A percentile compares a stretch with the other conserved stretches of the same genome.
phyloP scores from a whole-genome alignment of 2,888 invertebrate species.

The Eupithecia tripunctaria region DNA sequence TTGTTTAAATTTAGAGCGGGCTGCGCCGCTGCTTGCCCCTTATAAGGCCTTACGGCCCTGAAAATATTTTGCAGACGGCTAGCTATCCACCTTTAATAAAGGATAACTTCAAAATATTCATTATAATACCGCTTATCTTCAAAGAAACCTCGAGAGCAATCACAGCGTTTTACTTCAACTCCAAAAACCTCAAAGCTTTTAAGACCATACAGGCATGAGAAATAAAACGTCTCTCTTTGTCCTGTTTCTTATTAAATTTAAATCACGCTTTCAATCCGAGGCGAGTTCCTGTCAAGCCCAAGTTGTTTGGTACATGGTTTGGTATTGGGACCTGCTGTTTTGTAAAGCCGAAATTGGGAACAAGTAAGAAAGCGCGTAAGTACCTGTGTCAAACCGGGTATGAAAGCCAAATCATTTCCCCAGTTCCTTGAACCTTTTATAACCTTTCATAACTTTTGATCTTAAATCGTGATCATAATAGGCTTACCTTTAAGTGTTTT shows the following conservation, averaged over 20 bases:
- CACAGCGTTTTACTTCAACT: conserved; percentile 25
- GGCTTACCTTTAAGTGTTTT: not conserved
- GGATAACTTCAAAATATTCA: conserved; percentile 15
- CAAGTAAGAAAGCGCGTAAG: not conserved
- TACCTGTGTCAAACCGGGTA: not conserved
- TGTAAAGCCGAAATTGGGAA: not conserved
- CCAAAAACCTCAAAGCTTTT: conserved; percentile 22
- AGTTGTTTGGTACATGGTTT: not conserved
- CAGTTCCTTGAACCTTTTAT: not conserved
- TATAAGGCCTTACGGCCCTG: not conserved
- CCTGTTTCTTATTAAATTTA: conserved; percentile 29
- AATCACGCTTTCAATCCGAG: conserved; percentile 25
- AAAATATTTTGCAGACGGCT: not conserved
- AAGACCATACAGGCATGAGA: conserved; percentile 14
- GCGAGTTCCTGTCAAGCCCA: conserved; percentile 18
- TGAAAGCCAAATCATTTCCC: conserved; percentile 5
- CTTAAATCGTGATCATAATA: not conserved
- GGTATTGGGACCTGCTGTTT: not conserved
- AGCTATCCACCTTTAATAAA: conserved; percentile 4
- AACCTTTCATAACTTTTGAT: conserved; percentile 10
- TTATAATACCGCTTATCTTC: conserved; percentile 30
- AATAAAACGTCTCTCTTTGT: conserved; percentile 24
- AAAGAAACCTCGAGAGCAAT: conserved; percentile 25
- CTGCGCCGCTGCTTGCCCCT: too few relatives aligned
- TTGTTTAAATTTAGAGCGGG: too few relatives aligned